Conservation (phyloP, 2,797 vertebrate genomes). For the Eulemur mongoz region DNA sequence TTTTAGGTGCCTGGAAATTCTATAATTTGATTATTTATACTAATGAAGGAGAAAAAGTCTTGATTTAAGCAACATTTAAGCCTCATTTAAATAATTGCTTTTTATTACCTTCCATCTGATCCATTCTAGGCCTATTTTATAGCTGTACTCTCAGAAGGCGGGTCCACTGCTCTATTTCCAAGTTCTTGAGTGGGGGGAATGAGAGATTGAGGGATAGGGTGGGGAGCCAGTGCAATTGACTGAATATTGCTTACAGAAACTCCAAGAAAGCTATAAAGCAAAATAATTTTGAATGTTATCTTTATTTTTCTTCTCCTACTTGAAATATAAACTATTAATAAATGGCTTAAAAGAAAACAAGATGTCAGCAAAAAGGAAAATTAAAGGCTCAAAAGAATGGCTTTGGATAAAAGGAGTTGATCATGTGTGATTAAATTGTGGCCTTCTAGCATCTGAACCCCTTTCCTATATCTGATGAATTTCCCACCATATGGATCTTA, state of each 20-base stretch:
- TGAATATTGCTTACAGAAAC: background rate
- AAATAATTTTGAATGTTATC: background rate
- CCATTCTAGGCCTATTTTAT: background rate
- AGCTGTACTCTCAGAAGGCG: background rate
- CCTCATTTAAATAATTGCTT: background rate
- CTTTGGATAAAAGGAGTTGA: background rate
- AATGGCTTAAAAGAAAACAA: background rate
- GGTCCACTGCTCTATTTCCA: background rate
- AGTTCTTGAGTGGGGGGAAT: background rate
- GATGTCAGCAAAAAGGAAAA: background rate
- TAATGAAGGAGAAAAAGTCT: background rate
- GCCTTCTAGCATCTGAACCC: background rate
- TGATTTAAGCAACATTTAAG: background rate
- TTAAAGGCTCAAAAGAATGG: background rate
- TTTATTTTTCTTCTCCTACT: background rate
- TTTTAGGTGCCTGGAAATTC: background rate
- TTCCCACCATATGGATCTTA: background rate
- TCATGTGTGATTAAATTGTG: background rate
- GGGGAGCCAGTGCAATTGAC: background rate
- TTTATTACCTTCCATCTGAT: background rate
- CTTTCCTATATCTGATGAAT: background rate
- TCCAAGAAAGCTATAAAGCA: background rate
- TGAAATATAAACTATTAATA: conserved; percentile 22
- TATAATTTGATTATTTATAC: background rate
- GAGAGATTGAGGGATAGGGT: background rate